phyloP scores from a whole-genome alignment of 1,140 invertebrate genomes.

The Cephus cinctus region DNA sequence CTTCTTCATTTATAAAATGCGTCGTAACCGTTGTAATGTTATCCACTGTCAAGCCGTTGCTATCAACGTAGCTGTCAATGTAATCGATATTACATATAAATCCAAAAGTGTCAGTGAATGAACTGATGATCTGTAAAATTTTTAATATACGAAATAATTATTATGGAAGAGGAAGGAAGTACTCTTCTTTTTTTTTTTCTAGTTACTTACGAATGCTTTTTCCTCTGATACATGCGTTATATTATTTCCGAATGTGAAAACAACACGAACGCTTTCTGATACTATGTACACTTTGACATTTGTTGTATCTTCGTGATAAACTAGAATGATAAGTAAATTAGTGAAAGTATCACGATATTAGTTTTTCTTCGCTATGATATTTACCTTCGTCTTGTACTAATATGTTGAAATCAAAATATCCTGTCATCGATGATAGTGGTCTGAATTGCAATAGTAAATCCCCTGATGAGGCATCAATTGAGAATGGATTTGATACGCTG shows the following conservation, averaged over 20 bases:
- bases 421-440: slow-evolving; percentile 54
- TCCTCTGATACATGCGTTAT: slow-evolving; percentile 43
- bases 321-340: slow-evolving; percentile 27
- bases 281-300: slow-evolving; percentile 56
- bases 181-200: no score
- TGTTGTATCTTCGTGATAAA: slow-evolving; percentile 41
- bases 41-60: slow-evolving; percentile 30
- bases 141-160: slow-evolving; percentile 4
- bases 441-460: slow-evolving; percentile 52
- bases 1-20: slow-evolving; percentile 51
- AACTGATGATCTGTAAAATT: slow-evolving; percentile 45
- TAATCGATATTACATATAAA: slow-evolving; percentile 59
- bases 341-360: neutral
- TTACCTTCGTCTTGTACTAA: slow-evolving; percentile 53
- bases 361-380: neutral
- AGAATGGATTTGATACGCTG: slow-evolving; percentile 41
- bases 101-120: slow-evolving; percentile 45
- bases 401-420: slow-evolving; percentile 59
- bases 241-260: slow-evolving; percentile 57
- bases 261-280: slow-evolving; percentile 53
- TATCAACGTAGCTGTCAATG: slow-evolving; percentile 41
- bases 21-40: slow-evolving; percentile 50
- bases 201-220: slow-evolving; percentile 54
- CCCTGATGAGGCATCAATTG: slow-evolving; percentile 43
- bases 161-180: no score